Percentiles rank a stretch among this genome's conserved stretches.
phyloP scores from a whole-genome alignment of 2,797 vertebrate genomes.

The Pterois miles region DNA sequence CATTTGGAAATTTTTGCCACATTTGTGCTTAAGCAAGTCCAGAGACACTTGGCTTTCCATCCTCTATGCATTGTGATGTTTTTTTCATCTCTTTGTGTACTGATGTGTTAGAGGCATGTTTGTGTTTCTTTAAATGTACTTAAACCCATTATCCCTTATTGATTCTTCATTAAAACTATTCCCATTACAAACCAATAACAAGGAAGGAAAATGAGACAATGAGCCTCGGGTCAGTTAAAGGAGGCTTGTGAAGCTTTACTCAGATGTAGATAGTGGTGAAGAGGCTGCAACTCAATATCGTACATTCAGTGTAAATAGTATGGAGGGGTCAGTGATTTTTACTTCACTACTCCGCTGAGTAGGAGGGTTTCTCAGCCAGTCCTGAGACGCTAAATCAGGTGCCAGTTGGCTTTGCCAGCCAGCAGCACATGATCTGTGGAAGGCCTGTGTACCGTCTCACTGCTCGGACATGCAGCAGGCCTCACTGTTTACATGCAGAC shows the following conservation, averaged over 20 bases:
- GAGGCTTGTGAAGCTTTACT: not conserved
- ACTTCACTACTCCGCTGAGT: not conserved
- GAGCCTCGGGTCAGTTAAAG: not conserved
- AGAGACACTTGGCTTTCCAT: not conserved
- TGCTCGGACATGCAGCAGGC: conserved; percentile 16
- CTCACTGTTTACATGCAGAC: conserved; percentile 8
- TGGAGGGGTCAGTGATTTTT: not conserved
- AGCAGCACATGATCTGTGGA: conserved; percentile 63
- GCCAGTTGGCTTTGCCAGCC: conserved; percentile 56
- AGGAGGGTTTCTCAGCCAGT: not conserved
- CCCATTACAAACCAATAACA: not conserved
- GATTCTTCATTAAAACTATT: not conserved
- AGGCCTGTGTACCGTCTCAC: conserved; percentile 19
- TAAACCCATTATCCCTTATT: not conserved
- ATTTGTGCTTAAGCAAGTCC: not conserved
- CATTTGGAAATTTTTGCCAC: too few relatives aligned
- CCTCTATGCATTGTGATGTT: not conserved
- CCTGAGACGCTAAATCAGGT: conserved; percentile 57
- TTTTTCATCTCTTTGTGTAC: not conserved
- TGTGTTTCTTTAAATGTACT: not conserved
- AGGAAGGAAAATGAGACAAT: not conserved
- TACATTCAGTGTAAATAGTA: not conserved
- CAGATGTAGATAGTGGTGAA: not conserved
- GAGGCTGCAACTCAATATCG: not conserved
- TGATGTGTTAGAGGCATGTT: not conserved